These are phyloP conservation scores for Phoenicopterus ruber DNA, from an alignment of 2,113 vertebrate genomes.

Conservation along the genomic window DNA sequence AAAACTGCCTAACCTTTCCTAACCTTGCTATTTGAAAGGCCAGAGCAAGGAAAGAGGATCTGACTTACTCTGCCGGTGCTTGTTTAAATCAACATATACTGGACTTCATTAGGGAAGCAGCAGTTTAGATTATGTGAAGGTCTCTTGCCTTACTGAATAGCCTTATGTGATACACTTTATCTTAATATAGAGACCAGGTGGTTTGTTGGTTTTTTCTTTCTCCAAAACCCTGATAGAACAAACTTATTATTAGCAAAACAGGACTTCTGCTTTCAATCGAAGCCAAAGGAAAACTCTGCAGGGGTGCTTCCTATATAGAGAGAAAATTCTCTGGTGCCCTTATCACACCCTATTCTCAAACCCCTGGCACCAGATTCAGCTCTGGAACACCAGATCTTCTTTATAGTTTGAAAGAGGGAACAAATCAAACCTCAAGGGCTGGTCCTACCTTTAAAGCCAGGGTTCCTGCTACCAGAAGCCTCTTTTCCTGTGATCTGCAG, in stretches of 20 bases:
- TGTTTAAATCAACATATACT: neutral
- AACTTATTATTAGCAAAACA: neutral
- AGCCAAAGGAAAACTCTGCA: neutral
- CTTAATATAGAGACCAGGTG: neutral
- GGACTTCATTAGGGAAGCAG: neutral
- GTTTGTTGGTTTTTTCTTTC: neutral
- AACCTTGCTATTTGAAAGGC: neutral
- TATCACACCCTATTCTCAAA: neutral
- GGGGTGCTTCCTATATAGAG: accelerated
- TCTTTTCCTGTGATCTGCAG: neutral
- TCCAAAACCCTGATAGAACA: neutral
- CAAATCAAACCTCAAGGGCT: neutral
- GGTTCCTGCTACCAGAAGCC: neutral
- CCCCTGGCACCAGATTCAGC: neutral
- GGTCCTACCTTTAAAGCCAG: neutral
- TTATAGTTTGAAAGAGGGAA: neutral
- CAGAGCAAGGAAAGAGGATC: neutral
- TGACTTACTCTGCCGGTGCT: neutral
- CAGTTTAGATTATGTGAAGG: neutral
- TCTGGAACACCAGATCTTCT: neutral
- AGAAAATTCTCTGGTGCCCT: neutral
- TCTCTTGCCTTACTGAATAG: neutral
- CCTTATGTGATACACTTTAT: neutral
- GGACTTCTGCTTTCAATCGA: neutral
- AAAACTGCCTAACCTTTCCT: neutral